These are phyloP conservation scores for Pomatostomus ruficeps DNA, from an alignment of 2,113 vertebrate genomes.

Conservation along the genomic window DNA sequence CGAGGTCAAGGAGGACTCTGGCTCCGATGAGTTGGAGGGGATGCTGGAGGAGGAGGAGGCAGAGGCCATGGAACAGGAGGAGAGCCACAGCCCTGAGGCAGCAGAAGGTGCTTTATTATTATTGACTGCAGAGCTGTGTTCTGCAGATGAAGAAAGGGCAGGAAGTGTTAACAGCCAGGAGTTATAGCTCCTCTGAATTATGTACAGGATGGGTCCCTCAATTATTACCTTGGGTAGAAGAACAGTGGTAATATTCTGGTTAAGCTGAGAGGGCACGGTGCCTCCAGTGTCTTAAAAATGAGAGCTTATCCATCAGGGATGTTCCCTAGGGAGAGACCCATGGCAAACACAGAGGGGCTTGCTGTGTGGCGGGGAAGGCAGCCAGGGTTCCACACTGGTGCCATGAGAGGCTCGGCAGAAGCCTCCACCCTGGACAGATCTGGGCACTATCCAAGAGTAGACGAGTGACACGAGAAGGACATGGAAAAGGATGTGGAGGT, in stretches of 20 bases:
- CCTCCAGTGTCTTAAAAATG: neutral
- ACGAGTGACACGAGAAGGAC: neutral
- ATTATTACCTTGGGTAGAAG: neutral
- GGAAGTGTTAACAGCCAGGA: slow-evolving; percentile 36
- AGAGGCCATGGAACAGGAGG: slow-evolving; percentile 66
- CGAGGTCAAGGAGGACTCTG: slow-evolving; percentile 78
- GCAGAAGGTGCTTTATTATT: slow-evolving; percentile 73
- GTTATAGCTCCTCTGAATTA: neutral
- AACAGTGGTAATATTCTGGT: neutral
- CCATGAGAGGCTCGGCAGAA: neutral
- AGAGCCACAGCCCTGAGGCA: slow-evolving; percentile 40
- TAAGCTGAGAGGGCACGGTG: neutral
- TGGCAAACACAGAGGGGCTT: neutral
- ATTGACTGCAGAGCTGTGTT: neutral
- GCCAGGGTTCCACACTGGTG: accelerated
- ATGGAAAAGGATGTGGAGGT: accelerated
- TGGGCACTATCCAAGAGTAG: accelerated
- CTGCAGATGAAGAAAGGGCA: slow-evolving; percentile 17
- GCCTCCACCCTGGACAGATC: accelerated
- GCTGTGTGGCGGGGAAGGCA: accelerated
- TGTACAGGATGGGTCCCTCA: neutral
- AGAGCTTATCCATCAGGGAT: neutral
- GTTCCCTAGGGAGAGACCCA: neutral
- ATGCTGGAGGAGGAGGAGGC: slow-evolving; percentile 73
- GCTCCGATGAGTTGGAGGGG: slow-evolving; percentile 76